Conservation (phyloP, 2,888 invertebrate genomes). For the Ophioninae sp. region DNA sequence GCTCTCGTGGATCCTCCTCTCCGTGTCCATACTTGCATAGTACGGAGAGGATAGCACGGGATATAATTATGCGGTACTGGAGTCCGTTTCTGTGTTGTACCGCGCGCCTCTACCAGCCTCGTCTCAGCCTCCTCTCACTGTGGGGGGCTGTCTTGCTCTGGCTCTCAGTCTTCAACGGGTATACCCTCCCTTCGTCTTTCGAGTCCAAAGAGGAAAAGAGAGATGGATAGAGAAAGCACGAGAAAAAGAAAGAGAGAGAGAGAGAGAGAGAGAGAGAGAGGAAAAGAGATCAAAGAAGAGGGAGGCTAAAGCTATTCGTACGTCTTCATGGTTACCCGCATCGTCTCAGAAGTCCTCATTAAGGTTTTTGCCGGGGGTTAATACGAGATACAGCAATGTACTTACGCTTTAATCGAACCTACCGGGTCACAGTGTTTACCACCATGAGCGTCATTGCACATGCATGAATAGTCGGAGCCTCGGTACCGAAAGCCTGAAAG, state of each 20-base stretch:
- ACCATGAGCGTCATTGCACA: constrained; percentile 48
- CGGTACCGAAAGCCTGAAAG: constrained; percentile 16
- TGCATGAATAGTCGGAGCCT: constrained; percentile 7
- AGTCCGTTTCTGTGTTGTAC: constrained; percentile 62
- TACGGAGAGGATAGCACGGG: constrained; percentile 53
- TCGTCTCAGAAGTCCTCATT: constrained; percentile 62
- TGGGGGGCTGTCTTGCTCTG: constrained; percentile 55
- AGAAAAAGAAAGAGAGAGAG: constrained; percentile 8
- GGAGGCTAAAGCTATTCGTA: constrained; percentile 24
- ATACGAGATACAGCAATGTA: constrained; percentile 64
- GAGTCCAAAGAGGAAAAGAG: constrained; percentile 5
- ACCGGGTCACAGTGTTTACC: constrained; percentile 61
- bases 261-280: constrained; percentile 10
- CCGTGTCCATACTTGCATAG: constrained; percentile 39
- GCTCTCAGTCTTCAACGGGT: constrained; percentile 37
- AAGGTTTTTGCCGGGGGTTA: constrained; percentile 65
- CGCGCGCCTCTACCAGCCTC: constrained; percentile 44
- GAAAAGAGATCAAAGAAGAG: not conserved
- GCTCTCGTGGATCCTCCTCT: constrained; percentile 45
- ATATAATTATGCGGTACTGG: constrained; percentile 66
- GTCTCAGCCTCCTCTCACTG: constrained; percentile 46
- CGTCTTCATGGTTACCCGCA: constrained; percentile 61
- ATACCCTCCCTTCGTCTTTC: not conserved
- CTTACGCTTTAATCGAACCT: constrained; percentile 66
- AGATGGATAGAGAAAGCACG: constrained; percentile 11